Percentiles rank a stretch among this genome's conserved stretches.
These are phyloP conservation scores for Syrista parreyssii DNA, from an alignment of 2,888 invertebrate species.

Conservation along the genomic window DNA sequence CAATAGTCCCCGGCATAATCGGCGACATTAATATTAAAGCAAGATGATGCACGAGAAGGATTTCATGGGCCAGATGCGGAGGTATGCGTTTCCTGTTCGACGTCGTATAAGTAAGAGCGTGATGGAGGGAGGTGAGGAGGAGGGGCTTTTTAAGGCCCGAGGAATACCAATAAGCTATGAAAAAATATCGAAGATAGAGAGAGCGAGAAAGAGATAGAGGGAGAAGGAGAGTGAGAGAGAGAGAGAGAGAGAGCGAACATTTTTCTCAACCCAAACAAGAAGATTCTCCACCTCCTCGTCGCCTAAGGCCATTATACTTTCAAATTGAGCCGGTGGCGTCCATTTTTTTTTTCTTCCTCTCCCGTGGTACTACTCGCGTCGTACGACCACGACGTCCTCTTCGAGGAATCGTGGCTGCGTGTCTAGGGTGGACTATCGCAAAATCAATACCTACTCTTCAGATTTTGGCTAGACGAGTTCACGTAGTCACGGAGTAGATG, in stretches of 20 bases:
- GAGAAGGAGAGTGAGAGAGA: not conserved
- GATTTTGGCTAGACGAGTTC: not conserved
- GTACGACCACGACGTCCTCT: not conserved
- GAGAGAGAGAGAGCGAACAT: constrained; percentile 1
- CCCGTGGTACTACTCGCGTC: not conserved
- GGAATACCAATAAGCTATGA: constrained; percentile 40
- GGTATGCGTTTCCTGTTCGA: not conserved
- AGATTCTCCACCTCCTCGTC: not conserved
- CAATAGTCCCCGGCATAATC: not conserved
- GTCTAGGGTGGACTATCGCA: not conserved
- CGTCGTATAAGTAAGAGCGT: not conserved
- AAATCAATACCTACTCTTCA: not conserved
- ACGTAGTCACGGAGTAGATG: not conserved
- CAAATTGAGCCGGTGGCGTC: not conserved
- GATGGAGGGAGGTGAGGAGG: not conserved
- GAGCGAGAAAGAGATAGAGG: not conserved
- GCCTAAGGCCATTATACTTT: not conserved
- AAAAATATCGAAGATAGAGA: constrained; percentile 25
- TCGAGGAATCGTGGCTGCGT: not conserved
- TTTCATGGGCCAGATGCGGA: not conserved
- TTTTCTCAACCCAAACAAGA: not conserved
- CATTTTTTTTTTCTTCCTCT: not conserved
- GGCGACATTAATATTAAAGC: constrained; percentile 29
- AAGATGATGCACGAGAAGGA: not conserved
- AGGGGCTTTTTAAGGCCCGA: constrained; percentile 22